Evolutionary conservation across 2,888 invertebrate genomes (phyloP), one percentile per base, ranked within the genome.

Genomic region (Callyntrura guangdongensis): DNA sequence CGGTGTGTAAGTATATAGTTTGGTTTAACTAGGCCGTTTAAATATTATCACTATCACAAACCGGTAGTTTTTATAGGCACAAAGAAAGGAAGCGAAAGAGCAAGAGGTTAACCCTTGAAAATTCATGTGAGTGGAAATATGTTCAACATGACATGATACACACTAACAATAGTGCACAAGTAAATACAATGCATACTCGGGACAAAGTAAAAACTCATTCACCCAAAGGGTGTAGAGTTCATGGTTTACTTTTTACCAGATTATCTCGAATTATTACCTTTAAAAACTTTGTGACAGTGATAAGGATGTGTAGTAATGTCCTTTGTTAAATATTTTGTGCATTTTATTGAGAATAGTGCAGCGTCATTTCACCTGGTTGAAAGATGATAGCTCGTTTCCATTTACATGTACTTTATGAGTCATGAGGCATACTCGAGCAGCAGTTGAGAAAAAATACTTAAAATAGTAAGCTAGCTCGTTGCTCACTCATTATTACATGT

Each of bases 301-400:
- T 61, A 59, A 61, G 59, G 81, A 56, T 56, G 61, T 36, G 17
- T 61, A 61, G 53, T 22, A 53, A 25, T 22, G 22, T 20, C 47
- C 12, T 74, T 47, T 72, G 47, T 47, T 20, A 17, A 17, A 17
- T n/a, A 36, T 36, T 4, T 36, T 36, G 3, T 36, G 36, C 36
- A 4, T 36, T 64, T 22, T 17, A 9, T 64, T 20, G 22, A 69
- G 69, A 14, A 69, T 36, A 81, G n/a, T 81, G n/a, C 79, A 27
- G 59, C 25, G 81, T 81, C 81, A 83, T 17, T 17, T 83, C 74
- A 83, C 83, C 83, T 83, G 89, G 89, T 61, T 83, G 89, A 89
- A 83, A 83, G 74, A 83, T 89, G 89, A 88, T 88, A 89, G 83
- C 89, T 64, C 89, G 83, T 89, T 89, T 83, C 64, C 72, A 53